Conservation (phyloP, 2,113 vertebrate species). For the Rhea americana region DNA sequence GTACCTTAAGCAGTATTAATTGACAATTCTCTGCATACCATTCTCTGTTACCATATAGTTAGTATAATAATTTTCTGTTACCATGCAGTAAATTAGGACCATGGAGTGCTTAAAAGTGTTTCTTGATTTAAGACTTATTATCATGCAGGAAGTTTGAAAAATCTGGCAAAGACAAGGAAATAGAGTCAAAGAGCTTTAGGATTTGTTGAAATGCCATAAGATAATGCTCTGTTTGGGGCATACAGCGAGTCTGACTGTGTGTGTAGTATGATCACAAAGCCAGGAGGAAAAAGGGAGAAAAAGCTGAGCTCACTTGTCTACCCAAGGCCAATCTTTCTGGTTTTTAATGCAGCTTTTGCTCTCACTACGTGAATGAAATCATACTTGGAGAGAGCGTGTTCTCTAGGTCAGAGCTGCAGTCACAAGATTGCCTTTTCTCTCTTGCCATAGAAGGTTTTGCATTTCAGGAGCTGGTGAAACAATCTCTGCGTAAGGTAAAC, state of each 20-base stretch:
- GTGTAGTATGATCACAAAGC: background rate
- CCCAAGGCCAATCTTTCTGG: background rate
- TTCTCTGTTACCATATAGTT: background rate
- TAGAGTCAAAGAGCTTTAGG: background rate
- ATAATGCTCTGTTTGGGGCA: background rate
- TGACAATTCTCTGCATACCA: background rate
- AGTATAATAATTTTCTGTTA: background rate
- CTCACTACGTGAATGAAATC: conserved; percentile 31
- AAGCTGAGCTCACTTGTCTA: conserved; percentile 18
- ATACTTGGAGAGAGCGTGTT: background rate
- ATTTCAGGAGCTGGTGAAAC: background rate
- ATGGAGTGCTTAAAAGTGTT: background rate
- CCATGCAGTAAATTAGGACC: background rate
- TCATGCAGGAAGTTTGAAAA: background rate
- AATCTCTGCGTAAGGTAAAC: background rate
- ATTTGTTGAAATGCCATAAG: conserved; percentile 1
- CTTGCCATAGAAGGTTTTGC: background rate
- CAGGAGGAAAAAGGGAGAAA: background rate
- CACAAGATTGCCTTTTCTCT: conserved; percentile 21
- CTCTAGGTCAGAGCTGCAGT: background rate
- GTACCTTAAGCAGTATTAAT: background rate
- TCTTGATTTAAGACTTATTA: background rate
- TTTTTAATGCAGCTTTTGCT: background rate
- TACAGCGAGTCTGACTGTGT: background rate
- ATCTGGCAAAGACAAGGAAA: background rate